Conservation (phyloP, 2,888 invertebrate genomes). For the Pyrochroa serraticornis region DNA sequence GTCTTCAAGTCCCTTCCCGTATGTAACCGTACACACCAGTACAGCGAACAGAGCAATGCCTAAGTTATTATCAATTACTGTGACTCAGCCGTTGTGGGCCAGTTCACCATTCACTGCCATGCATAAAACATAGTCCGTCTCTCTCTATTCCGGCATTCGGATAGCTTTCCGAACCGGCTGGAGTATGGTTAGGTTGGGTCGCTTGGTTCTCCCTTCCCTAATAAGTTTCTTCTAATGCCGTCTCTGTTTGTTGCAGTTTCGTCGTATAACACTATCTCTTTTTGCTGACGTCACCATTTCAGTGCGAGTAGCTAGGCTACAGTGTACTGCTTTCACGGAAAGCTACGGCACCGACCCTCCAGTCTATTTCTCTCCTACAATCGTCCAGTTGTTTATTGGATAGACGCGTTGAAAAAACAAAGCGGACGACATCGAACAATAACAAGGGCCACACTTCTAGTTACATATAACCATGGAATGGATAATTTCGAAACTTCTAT, state of each 20-base stretch:
- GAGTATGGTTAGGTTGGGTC: conserved; percentile 58
- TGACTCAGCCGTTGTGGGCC: conserved; percentile 59
- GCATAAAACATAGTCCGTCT: conserved; percentile 58
- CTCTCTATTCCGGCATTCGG: conserved; percentile 60
- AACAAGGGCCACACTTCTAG: conserved; percentile 53
- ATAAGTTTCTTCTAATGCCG: conserved; percentile 52
- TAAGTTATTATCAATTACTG: conserved; percentile 61
- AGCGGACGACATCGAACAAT: conserved; percentile 46
- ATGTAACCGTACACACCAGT: conserved; percentile 30
- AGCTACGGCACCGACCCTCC: conserved; percentile 59
- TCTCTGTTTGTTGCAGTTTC: conserved; percentile 40
- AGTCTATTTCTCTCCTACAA: conserved; percentile 59
- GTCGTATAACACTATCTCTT: conserved; percentile 40
- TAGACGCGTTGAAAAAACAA: conserved; percentile 51
- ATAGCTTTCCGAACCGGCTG: conserved; percentile 54
- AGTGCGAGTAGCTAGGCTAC: conserved; percentile 56
- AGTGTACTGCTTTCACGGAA: conserved; percentile 60
- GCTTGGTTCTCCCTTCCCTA: conserved; percentile 55
- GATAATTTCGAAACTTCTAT: conserved; percentile 62
- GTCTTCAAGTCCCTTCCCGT: conserved; percentile 32
- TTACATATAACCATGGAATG: conserved; percentile 61
- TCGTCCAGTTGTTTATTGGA: conserved; percentile 46
- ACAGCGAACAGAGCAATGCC: conserved; percentile 52
- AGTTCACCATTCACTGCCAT: conserved; percentile 55
- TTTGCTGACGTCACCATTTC: conserved; percentile 58